Evolutionary conservation across 1,140 invertebrate genomes (phyloP), one percentile per base, ranked within the genome.

Genomic region (Apolygus lucorum): DNA sequence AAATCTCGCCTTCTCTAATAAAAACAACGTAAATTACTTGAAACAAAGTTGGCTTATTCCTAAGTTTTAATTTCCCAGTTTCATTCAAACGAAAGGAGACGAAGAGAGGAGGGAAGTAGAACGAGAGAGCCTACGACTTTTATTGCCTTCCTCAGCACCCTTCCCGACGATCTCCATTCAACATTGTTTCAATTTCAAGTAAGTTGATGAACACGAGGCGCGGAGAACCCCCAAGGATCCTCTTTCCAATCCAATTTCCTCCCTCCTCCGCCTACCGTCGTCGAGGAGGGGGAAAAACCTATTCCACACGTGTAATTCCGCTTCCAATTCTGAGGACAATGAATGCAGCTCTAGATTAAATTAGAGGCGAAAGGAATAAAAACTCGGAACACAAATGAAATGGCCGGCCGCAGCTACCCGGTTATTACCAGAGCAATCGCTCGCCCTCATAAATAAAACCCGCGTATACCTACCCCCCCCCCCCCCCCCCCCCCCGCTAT

Each of bases 371-470:
- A 59, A 59, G 54, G 54, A 59, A 59, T 59, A 59, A 59, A 59
- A 59, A 59, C 54, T 59, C 54, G 13, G 54, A 59, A 59, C 54
- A 59, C 54, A 59, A 59, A 59, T 59, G 54, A 59, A 59, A 59
- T 22, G 54, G 54, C 54, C 54, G 54, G 54, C 54, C 54, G 4
- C 11, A 22, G 54, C 54, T 24, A 59, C 54, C 54, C 54, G 54
- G 64, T 67, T 34, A 67, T 67, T 67, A 42, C 64, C 64, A n/a
- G 29, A 42, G 28, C 64, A 42, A 28, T 67, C 64, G 28, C 28
- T 67, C 29, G 28, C 64, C 26, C 28, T 67, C 64, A 59, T 59
- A 59, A 59, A 59, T 59, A 59, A 59, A 59, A 59, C 8, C 54
- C 11, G 54, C 4, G 34, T 42, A 8, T 17, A 24, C 25, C 26